Evolutionary conservation across 1,140 invertebrate species (phyloP), one percentile per base, ranked within the genome.

Genomic region (Leptonema lineaticorne): DNA sequence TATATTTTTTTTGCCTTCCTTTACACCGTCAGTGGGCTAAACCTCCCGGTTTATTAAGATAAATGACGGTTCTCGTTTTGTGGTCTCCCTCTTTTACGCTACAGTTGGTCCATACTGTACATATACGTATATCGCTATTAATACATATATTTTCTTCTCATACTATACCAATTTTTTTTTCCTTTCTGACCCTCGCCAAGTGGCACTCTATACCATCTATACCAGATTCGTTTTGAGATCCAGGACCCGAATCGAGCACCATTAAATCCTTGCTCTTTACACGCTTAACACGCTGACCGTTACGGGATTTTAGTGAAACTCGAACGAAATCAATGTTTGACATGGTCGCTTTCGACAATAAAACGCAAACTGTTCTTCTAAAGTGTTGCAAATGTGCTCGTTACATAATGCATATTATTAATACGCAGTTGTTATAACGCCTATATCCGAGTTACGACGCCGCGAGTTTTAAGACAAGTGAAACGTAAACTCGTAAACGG

Each of bases 41-140:
- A 59, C 65, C 62, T 67, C 57, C 53, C 57, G 65, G 56, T 67
- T 67, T 67, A 67, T 67, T 67, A 67, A 67, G 65, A 67, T 67
- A 67, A 67, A 67, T 67, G 65, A 67, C 56, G 53, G 65, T 58
- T 58, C 56, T 58, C 57, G 56, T 64, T 64, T 50, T 64, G 62
- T 50, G 62, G 62, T 64, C 62, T 64, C 45, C 24, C 62, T 64
- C 62, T 64, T 64, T 64, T 50, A 50, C 62, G 62, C 62, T 50
- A 64, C 62, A 64, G 26, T 64, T 64, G 62, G 45, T 26, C 62
- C 65, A 28, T 24, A 30, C 57, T 18, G 46, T 46, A 24, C n/a
- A n/a, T n/a, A n/a, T n/a, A 28, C 16, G 22, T 53, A 8, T 26
- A 26, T 29, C 22, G 26, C 63, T 53, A 46, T 56, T 48, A 20